Percentiles rank a stretch among this genome's conserved stretches.
These are phyloP conservation scores for Sarcophaga peregrina DNA, from an alignment of 1,140 invertebrate species.

Conservation along the genomic window DNA sequence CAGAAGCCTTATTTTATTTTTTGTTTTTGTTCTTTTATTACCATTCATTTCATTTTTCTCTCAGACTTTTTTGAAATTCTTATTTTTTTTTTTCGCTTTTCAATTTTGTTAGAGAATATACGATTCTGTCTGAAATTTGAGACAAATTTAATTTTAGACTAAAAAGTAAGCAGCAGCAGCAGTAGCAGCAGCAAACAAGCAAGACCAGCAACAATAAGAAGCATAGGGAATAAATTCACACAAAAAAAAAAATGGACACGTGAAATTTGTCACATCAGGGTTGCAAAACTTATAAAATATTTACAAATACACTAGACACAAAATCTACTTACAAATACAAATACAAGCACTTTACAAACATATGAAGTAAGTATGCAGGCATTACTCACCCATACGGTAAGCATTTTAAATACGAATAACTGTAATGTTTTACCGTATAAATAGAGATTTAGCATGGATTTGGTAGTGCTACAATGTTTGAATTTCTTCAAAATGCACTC, in stretches of 20 bases:
- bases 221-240: neutral
- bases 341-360: too few relatives aligned
- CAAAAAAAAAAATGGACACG: conserved; percentile 35
- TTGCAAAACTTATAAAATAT: conserved; percentile 41
- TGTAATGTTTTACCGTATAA: conserved; percentile 30
- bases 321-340: conserved; percentile 10
- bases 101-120: neutral
- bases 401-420: neutral
- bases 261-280: conserved; percentile 41
- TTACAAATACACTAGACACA: conserved; percentile 38
- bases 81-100: neutral
- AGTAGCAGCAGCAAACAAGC: too few relatives aligned
- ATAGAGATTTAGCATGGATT: conserved; percentile 29
- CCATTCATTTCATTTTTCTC: neutral
- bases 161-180: conserved; percentile 1
- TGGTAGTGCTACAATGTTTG: neutral
- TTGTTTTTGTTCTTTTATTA: neutral
- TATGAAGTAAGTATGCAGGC: neutral
- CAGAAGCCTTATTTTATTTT: conserved; percentile 22
- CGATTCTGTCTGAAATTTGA: conserved; percentile 31
- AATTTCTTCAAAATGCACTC: conserved; percentile 2
- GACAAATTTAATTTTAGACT: conserved; percentile 40
- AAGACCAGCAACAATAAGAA: neutral
- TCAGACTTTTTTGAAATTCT: too few relatives aligned
- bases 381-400: neutral